A percentile compares a stretch with the other conserved stretches of the same genome.
phyloP scores from a whole-genome alignment of 2,888 invertebrate species.

The Cataglyphis altisquamis region DNA sequence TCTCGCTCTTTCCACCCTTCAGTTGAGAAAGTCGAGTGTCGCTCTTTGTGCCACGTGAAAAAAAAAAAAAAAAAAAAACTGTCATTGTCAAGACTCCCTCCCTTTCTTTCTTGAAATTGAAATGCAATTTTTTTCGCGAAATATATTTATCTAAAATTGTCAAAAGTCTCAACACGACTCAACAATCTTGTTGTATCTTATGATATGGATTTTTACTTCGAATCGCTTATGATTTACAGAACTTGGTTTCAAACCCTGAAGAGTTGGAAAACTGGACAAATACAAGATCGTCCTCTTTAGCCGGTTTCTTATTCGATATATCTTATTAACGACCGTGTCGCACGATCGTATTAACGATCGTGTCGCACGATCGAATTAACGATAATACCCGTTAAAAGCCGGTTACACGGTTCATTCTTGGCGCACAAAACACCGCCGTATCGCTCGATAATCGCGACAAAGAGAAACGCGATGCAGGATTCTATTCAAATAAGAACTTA shows the following conservation, averaged over 20 bases:
- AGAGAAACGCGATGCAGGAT: conserved; percentile 12
- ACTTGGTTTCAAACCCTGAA: not conserved
- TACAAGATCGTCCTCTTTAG: not conserved
- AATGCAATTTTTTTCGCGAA: not conserved
- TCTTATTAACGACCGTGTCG: conserved; percentile 13
- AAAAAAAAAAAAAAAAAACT: too few species aligned
- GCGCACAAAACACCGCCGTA: not conserved
- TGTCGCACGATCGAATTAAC: conserved; percentile 36
- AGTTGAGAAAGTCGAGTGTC: conserved; percentile 77
- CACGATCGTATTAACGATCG: conserved; percentile 26
- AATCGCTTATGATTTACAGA: not conserved
- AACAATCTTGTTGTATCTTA: not conserved
- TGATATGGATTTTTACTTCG: not conserved
- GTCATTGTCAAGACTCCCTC: not conserved
- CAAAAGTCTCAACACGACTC: not conserved
- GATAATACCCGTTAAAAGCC: conserved; percentile 45
- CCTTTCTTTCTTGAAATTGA: not conserved
- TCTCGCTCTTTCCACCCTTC: conserved; percentile 69
- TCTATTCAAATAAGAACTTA: conserved; percentile 35
- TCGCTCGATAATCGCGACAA: conserved; percentile 13
- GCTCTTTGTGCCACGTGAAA: conserved; percentile 51
- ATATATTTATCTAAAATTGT: not conserved
- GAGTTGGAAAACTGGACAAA: not conserved
- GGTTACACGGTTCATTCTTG: conserved; percentile 30
- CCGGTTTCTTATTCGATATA: not conserved